Base-by-base conservation (phyloP, 2,888 invertebrate species). In the Anoplius nigerrimus region DNA sequence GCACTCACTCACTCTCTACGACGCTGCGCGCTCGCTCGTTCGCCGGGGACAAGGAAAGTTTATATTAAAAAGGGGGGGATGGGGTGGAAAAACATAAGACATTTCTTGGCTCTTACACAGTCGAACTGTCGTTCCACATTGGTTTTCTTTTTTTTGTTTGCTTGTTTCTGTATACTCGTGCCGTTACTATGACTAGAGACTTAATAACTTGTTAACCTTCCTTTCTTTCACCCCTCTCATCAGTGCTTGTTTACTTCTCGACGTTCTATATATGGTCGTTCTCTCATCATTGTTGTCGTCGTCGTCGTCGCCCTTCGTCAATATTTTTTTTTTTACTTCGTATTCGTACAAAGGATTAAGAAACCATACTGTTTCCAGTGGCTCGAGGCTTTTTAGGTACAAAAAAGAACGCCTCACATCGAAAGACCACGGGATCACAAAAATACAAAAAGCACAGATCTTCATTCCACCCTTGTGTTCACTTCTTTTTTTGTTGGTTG, bases 161-260 rank as follows among this genome's bases (percentile, higher is more conserved):
- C 45, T 66, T 64, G 34, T 51, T 74, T 65, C 54, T 70, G 20
- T 8, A n/a, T 16, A 5, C 48, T 73, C 74, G 74, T 70, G 66
- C 56, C 60, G 46, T 80, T 71, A 79, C 75, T 83, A 83, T 85
- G 86, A 86, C 86, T 86, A 86, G 86, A 86, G 83, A 80, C 79
- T 80, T 80, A 82, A 83, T 79, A 81, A 84, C 74, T 66, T 60
- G 69, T 79, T 75, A 78, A 82, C 81, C 79, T 80, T 34, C 11
- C 34, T 34, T 34, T 34, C 11, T 34, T 34, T 34, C 11, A 24
- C 6, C 24, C 24, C 24, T 13, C 34, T 11, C 11, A 11, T 34
- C 34, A 81, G 76, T 70, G 66, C 72, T 52, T n/a, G n/a, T n/a
- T 73, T 74, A 79, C 51, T 76, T 69, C 71, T 69, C 76, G 69